Evolutionary conservation across 2,113 vertebrate genomes (phyloP).

Genomic region (Scopus umbretta): DNA sequence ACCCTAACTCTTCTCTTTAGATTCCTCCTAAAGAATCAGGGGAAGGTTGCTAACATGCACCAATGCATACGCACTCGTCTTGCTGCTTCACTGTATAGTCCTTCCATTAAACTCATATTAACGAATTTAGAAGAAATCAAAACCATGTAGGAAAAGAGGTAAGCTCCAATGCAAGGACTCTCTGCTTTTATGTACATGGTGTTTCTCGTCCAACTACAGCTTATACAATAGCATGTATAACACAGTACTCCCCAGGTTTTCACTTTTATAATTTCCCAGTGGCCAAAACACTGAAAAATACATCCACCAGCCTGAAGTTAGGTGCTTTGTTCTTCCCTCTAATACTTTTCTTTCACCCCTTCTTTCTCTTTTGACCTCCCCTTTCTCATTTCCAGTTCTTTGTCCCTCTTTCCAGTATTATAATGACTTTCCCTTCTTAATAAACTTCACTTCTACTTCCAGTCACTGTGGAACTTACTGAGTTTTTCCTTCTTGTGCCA

Average conservation of each 20-base stretch:
- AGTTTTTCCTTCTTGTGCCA: not conserved
- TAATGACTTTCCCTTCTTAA: not conserved
- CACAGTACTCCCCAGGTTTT: not conserved
- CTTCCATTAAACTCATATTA: not conserved
- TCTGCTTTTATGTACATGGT: not conserved
- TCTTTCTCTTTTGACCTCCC: not conserved
- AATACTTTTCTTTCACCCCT: not conserved
- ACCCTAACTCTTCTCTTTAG: not conserved
- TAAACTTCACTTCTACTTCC: not conserved
- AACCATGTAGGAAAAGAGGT: not conserved
- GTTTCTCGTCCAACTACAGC: not conserved
- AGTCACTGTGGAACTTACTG: not conserved
- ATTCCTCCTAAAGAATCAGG: not conserved
- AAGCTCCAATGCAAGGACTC: not conserved
- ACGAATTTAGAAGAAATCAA: not conserved
- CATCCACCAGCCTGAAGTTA: not conserved
- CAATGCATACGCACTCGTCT: not conserved
- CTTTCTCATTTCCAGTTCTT: conserved; percentile 3
- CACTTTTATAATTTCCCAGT: not conserved
- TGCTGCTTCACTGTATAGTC: not conserved
- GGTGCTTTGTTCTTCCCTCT: not conserved
- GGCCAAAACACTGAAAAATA: conserved; percentile 1
- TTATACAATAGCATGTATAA: not conserved
- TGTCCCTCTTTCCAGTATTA: not conserved
- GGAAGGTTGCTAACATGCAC: not conserved